A percentile compares a stretch with the other conserved stretches of the same genome.
phyloP scores from a whole-genome alignment of 2,113 vertebrate species.

The Fulica atra region DNA sequence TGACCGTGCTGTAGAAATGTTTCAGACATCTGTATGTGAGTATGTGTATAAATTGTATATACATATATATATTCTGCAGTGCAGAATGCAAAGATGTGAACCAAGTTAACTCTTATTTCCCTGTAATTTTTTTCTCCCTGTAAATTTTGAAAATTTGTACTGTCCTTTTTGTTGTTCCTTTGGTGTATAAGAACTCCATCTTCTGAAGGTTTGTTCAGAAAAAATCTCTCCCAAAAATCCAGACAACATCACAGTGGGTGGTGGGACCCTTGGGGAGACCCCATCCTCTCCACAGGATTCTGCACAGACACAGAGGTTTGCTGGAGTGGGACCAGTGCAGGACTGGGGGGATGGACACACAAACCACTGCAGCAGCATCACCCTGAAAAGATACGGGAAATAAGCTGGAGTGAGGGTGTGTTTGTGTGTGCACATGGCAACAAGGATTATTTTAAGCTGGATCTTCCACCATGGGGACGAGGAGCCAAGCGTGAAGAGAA shows the following conservation, averaged over 20 bases:
- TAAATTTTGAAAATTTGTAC: not conserved
- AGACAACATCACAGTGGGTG: not conserved
- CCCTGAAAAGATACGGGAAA: not conserved
- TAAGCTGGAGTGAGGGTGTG: not conserved
- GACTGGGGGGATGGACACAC: not conserved
- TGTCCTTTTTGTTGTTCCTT: not conserved
- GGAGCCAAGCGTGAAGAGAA: not conserved
- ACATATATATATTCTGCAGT: not conserved
- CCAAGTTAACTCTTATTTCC: not conserved
- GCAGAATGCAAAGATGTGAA: not conserved
- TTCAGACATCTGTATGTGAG: not conserved
- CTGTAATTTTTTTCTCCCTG: not conserved
- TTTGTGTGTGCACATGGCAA: fast-evolving
- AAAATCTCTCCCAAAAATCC: not conserved
- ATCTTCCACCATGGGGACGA: not conserved
- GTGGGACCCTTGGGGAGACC: not conserved
- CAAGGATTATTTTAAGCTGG: not conserved
- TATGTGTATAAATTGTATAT: not conserved
- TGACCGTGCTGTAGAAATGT: not conserved
- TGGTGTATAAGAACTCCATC: not conserved
- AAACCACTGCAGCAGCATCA: not conserved
- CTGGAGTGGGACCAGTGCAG: not conserved
- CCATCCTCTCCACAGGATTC: not conserved
- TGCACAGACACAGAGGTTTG: not conserved
- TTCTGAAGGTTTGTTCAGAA: not conserved